These are phyloP conservation scores for Palythoa grandiflora DNA, from an alignment of 92 coral and sea anemone species.

Conservation along the genomic window DNA sequence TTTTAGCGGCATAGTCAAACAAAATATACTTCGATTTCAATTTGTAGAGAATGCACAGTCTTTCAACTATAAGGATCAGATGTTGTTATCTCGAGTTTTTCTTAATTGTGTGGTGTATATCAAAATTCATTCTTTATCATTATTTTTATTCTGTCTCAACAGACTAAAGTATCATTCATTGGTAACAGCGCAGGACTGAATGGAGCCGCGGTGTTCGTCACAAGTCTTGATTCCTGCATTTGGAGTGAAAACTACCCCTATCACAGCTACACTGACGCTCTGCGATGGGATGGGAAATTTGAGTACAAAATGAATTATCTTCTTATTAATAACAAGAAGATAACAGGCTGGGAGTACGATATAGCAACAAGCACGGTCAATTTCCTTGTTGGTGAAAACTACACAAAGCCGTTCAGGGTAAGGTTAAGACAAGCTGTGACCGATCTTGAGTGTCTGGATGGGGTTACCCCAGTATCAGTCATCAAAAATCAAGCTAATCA, in stretches of 20 bases:
- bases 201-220: slow-evolving; percentile 88
- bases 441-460: not conserved
- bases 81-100: too few species aligned
- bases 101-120: too few species aligned
- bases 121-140: too few species aligned
- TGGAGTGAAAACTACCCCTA: slow-evolving; percentile 83
- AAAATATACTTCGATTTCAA: too few species aligned
- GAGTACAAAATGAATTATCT: slow-evolving; percentile 74
- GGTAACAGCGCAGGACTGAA: slow-evolving; percentile 83
- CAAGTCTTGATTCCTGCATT: slow-evolving; percentile 78
- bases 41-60: too few species aligned
- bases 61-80: too few species aligned
- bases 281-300: slow-evolving; percentile 83
- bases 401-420: slow-evolving; percentile 16
- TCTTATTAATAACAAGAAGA: slow-evolving; percentile 33
- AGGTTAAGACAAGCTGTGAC: not conserved
- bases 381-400: slow-evolving; percentile 29
- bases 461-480: too few species aligned
- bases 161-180: slow-evolving; percentile 83
- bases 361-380: slow-evolving; percentile 81
- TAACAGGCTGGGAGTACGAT: slow-evolving; percentile 75
- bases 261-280: slow-evolving; percentile 70
- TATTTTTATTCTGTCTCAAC: not conserved
- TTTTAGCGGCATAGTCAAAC: too few species aligned
- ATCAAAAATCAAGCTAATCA: too few species aligned